Conservation (phyloP, 2,888 invertebrate genomes). For the Sesia bembeciformis region DNA sequence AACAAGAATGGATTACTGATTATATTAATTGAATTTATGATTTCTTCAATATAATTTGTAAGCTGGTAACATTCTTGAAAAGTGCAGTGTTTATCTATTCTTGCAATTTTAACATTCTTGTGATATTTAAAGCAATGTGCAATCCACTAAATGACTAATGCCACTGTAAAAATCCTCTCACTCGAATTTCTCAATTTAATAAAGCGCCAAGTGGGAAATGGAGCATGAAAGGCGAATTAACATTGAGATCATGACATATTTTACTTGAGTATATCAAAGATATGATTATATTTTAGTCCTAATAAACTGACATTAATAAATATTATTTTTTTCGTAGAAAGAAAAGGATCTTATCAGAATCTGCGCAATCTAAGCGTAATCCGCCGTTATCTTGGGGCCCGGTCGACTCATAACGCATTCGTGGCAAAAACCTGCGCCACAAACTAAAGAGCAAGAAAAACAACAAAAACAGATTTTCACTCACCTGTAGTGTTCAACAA, state of each 20-base stretch:
- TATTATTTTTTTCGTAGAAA: too few relatives aligned
- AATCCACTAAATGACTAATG: slow-evolving; percentile 7
- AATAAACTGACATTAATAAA: too few relatives aligned
- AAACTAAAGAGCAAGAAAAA: slow-evolving; percentile 5
- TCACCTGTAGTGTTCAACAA: slow-evolving; percentile 54
- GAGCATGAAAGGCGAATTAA: slow-evolving; percentile 31
- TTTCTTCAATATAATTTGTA: too few relatives aligned
- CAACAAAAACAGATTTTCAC: slow-evolving; percentile 13
- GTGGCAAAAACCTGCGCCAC: slow-evolving; percentile 40
- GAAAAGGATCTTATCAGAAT: slow-evolving; percentile 51
- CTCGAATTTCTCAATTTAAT: slow-evolving; percentile 33
- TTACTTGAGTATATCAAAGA: too few relatives aligned
- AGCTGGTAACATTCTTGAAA: too few relatives aligned
- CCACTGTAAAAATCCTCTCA: slow-evolving; percentile 24
- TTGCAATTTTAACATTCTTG: too few relatives aligned
- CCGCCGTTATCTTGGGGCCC: slow-evolving; percentile 57
- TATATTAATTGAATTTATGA: too few relatives aligned
- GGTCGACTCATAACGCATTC: slow-evolving; percentile 43
- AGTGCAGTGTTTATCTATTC: too few relatives aligned
- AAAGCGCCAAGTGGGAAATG: slow-evolving; percentile 27
- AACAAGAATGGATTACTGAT: too few relatives aligned
- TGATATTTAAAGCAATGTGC: neutral
- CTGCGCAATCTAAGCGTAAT: slow-evolving; percentile 51
- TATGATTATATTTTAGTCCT: too few relatives aligned
- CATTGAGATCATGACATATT: too few relatives aligned